Percentiles rank a stretch among this genome's conserved stretches.
Conservation (phyloP, 2,888 invertebrate genomes). For the Leucoptera coffeella region DNA sequence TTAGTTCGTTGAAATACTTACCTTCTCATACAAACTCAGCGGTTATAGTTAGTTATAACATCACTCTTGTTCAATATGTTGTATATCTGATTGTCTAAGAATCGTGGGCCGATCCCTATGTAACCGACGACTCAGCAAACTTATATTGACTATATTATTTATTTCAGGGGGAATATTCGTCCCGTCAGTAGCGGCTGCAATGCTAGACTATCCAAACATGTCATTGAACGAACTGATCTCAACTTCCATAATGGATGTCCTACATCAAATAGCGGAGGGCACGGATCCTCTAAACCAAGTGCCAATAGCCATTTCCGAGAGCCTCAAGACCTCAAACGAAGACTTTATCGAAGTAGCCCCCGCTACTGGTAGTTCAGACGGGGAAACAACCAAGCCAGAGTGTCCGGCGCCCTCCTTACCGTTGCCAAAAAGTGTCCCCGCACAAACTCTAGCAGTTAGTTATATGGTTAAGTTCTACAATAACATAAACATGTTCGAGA, state of each 20-base stretch:
- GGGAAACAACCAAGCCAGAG: constrained; percentile 27
- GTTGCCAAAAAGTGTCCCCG: constrained; percentile 27
- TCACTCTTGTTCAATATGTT: not conserved
- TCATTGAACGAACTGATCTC: constrained; percentile 53
- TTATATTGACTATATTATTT: constrained; percentile 1
- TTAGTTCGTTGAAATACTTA: too few species aligned
- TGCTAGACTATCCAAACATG: constrained; percentile 45
- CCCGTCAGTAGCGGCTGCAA: constrained; percentile 47
- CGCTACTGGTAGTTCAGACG: constrained; percentile 23
- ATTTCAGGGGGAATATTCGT: constrained; percentile 47
- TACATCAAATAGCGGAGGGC: constrained; percentile 51
- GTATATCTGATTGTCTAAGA: too few species aligned
- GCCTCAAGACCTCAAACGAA: constrained; percentile 37
- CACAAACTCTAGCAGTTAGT: constrained; percentile 38
- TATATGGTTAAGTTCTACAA: constrained; percentile 55
- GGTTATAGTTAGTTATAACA: too few species aligned
- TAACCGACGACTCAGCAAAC: not conserved
- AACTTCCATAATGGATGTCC: constrained; percentile 61
- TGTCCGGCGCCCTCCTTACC: constrained; percentile 40
- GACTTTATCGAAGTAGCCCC: constrained; percentile 30
- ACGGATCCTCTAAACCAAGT: constrained; percentile 53
- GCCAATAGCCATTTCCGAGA: constrained; percentile 29
- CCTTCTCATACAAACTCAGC: too few species aligned
- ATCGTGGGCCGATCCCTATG: too few species aligned
- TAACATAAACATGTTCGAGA: constrained; percentile 65